A percentile compares a stretch with the other conserved stretches of the same genome.
These are phyloP conservation scores for Anseranas semipalmata DNA, from an alignment of 2,113 vertebrate genomes.

Conservation along the genomic window DNA sequence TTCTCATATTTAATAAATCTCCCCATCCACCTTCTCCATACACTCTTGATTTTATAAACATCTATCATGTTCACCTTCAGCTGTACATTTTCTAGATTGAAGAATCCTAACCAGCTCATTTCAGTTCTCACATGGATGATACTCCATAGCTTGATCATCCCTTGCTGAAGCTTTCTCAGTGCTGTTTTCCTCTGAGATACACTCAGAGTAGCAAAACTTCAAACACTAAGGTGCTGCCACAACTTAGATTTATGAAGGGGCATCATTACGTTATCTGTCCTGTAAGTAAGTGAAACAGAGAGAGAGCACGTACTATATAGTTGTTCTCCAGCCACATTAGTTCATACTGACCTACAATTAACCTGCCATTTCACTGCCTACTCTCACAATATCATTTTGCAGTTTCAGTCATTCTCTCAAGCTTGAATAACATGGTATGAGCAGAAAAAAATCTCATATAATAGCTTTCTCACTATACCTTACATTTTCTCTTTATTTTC, in stretches of 20 bases:
- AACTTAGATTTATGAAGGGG: neutral
- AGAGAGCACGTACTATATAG: neutral
- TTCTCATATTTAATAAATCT: neutral
- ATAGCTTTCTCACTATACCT: neutral
- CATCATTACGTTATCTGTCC: neutral
- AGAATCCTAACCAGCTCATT: neutral
- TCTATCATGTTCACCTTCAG: neutral
- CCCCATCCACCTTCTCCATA: neutral
- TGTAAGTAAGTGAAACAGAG: neutral
- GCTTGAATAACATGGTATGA: neutral
- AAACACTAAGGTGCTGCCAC: neutral
- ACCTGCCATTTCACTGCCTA: neutral
- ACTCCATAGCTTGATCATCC: neutral
- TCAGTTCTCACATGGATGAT: neutral
- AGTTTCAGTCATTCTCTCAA: neutral
- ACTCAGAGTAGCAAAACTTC: neutral
- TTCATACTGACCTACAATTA: neutral
- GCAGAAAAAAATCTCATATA: neutral
- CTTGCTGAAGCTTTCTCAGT: neutral
- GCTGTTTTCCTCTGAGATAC: neutral
- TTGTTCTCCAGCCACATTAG: neutral
- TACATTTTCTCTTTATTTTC: neutral
- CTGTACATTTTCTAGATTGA: neutral
- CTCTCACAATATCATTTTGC: neutral
- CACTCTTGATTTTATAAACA: neutral